Base-by-base conservation (phyloP, 1,140 invertebrate genomes). In the Melipona quadrifasciata region DNA sequence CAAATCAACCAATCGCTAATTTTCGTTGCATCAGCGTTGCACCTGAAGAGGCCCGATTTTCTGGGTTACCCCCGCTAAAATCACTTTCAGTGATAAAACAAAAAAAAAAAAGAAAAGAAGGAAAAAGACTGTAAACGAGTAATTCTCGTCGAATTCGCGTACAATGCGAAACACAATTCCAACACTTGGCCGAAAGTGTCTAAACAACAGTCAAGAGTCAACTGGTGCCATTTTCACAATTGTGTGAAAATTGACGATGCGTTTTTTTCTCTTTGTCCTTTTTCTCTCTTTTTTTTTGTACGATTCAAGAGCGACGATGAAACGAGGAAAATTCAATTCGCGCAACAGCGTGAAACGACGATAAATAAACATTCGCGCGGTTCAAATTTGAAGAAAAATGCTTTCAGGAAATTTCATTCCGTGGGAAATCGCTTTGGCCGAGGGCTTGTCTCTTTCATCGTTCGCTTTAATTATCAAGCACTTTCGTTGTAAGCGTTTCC, bases 391-490 rank as follows among this genome's bases (percentile, higher is more conserved):
- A 70, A 58, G 31, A 27, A 47, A 71, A 71, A 47, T 16, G 10
- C 14, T 39, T n/a, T 27, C 16, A 12, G 27, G 53, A 70, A 68
- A 80, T 71, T 58, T 71, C 21, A 31, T 71, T 61, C 21, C 27
- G 12, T 24, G 8, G 39, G 10, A 27, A 71, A 80, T 71, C 34
- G 53, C 17, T 67, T 31, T 19, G 61, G 14, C 51, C 39, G 64
- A 68, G 67, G n/a, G 64, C 64, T 21, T 21, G 21, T 10, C 64
- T 14, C 21, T 39, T n/a, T 55, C 17, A 11, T 51, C n/a, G 55
- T 61, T 61, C n/a, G 55, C 57, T 57, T 80, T 80, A 80, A 80
- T 80, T 64, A 81, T 73, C n/a, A 27, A 17, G 11, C 19, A 8
- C 3, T 51, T 24, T 51, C 55, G 19, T 64, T n/a, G 79, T 6